Percentiles rank a stretch among this genome's conserved stretches.
Evolutionary conservation across 2,888 invertebrate species (phyloP).

Genomic region (Pachymerium ferrugineum): DNA sequence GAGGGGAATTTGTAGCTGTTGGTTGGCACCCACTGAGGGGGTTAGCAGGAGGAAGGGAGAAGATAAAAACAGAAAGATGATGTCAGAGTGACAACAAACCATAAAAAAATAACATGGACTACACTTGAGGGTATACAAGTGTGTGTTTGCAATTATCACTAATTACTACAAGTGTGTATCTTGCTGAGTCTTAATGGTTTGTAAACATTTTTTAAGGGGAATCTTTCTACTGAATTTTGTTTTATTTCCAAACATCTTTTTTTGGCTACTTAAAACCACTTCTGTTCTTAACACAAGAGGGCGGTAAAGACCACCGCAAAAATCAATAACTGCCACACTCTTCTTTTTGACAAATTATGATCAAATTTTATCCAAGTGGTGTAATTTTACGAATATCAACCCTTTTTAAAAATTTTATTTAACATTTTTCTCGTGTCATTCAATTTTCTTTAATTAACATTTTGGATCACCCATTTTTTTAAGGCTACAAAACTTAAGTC

Average conservation of each 20-base stretch:
- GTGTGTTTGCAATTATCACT: constrained; percentile 20
- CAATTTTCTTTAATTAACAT: constrained; percentile 2
- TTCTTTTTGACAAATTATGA: not conserved
- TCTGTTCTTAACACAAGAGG: not conserved
- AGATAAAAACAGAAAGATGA: constrained; percentile 22
- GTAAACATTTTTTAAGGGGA: not conserved
- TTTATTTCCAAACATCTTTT: constrained; percentile 3
- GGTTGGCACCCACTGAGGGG: constrained; percentile 14
- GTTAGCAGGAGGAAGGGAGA: not conserved
- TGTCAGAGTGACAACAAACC: constrained; percentile 25
- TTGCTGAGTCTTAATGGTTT: constrained; percentile 24
- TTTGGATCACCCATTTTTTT: constrained; percentile 2
- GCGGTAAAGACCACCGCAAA: not conserved
- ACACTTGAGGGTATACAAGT: not conserved
- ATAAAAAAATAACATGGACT: not conserved
- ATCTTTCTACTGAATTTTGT: constrained; percentile 4
- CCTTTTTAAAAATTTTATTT: not conserved
- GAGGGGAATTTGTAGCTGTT: constrained; percentile 22
- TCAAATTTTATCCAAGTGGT: constrained; percentile 5
- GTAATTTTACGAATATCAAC: not conserved
- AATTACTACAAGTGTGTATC: constrained; percentile 11
- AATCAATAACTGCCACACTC: constrained; percentile 14
- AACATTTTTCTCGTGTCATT: not conserved
- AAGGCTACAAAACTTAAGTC: constrained; percentile 1
- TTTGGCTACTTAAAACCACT: not conserved